These are phyloP conservation scores for Melikaiella ostensackeni DNA, from an alignment of 2,888 invertebrate genomes.

Conservation along the genomic window DNA sequence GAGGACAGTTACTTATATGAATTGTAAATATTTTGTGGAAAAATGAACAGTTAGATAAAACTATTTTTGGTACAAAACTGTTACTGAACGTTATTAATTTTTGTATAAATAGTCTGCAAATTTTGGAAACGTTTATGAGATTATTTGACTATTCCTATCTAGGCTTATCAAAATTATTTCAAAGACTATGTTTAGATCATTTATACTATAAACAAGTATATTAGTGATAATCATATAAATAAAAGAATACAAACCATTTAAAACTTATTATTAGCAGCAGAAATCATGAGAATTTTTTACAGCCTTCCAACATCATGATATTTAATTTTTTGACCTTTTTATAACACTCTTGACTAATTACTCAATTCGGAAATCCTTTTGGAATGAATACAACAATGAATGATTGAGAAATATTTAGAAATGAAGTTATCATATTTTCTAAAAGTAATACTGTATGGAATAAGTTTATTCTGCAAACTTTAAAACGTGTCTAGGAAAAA, in stretches of 20 bases:
- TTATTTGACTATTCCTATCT: not conserved
- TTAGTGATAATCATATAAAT: not conserved
- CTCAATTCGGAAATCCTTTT: slow-evolving; percentile 18
- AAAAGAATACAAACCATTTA: not conserved
- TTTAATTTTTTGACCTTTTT: not conserved
- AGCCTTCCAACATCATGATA: slow-evolving; percentile 12
- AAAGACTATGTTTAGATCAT: not conserved
- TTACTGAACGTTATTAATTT: not conserved
- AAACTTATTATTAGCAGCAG: not conserved
- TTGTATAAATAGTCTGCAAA: not conserved
- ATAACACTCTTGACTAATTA: slow-evolving; percentile 22
- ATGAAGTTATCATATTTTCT: no score
- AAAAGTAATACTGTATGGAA: not conserved
- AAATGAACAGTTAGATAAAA: not conserved
- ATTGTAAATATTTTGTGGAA: not conserved
- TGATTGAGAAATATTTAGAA: not conserved
- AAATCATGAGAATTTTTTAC: slow-evolving; percentile 4
- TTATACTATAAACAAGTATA: not conserved
- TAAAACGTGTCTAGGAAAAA: not conserved
- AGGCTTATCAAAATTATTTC: not conserved
- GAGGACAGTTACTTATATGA: not conserved
- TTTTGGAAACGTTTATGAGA: not conserved
- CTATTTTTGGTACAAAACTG: not conserved
- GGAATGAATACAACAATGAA: slow-evolving; percentile 27
- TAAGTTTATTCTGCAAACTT: not conserved